Base-by-base conservation (phyloP, 1,140 invertebrate genomes). In the Telenomus remus region DNA sequence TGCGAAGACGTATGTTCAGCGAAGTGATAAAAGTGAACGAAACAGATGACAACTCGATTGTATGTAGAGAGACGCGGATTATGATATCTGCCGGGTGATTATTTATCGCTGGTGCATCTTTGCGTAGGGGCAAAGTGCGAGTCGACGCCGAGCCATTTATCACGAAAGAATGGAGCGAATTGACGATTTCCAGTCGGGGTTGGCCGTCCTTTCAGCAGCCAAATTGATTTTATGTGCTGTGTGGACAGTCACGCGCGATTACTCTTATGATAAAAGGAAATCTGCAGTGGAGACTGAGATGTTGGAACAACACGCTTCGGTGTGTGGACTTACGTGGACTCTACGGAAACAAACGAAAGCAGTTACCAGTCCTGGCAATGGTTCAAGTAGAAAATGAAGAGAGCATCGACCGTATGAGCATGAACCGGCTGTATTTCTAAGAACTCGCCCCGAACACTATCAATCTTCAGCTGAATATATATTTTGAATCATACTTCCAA, bases 361-460 rank as follows among this genome's bases (percentile, higher is more conserved):
- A 72, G 75, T 78, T 70, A 78, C 75, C 69, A 73, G 47, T 27
- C 13, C 55, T 78, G 75, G 75, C 75, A 73, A 65, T 55, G 75
- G 54, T 78, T 78, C 75, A 78, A 78, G 75, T 78, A 70, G 60
- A 65, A 78, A 78, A 78, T 78, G 75, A 78, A 78, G 69, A 78
- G 75, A 78, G 75, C 69, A 78, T 78, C 69, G 75, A 78, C 75
- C 75, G 75, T 73, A 51, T 37, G 75, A 73, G 64, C 64, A 57
- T 64, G 66, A 68, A 54, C 74, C 54, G 56, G 64, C 34, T 73
- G 60, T 70, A 65, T 72, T 77, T 72, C 68, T 68, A 69, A 64
- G 68, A 77, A 69, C 48, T 55, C 63, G 53, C 74, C 61, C 48
- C 60, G 49, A 49, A 53, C 56, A 63, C 69, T 60, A 77, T 77